Conservation (phyloP, 2,797 vertebrate genomes). For the Rhyacichthys aspro region DNA sequence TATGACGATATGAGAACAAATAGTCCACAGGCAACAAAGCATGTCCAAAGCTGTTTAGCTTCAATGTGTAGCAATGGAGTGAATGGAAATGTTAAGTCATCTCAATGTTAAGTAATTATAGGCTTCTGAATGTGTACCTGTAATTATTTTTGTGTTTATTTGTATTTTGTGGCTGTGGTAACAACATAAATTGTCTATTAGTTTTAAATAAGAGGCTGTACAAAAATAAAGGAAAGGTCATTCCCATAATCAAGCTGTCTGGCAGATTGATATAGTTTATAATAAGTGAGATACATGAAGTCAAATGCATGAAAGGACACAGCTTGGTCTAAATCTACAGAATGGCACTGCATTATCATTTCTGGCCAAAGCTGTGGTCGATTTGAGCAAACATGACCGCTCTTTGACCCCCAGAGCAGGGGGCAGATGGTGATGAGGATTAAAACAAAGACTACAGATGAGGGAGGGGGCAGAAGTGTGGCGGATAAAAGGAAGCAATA, state of each 20-base stretch:
- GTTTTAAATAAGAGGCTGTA: no score
- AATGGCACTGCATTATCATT: slow-evolving; percentile 18
- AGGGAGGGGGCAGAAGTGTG: slow-evolving; percentile 6
- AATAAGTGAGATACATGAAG: not conserved
- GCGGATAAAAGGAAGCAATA: slow-evolving; percentile 38
- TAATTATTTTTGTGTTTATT: not conserved
- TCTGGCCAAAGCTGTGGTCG: slow-evolving; percentile 32
- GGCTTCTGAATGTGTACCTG: not conserved
- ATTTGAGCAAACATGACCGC: slow-evolving; percentile 63
- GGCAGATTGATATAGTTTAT: no score
- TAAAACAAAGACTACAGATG: slow-evolving; percentile 44
- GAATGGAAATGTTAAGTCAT: slow-evolving; percentile 9
- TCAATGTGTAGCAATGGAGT: not conserved
- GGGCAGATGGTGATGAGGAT: slow-evolving; percentile 70
- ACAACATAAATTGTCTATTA: no score
- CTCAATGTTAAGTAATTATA: not conserved
- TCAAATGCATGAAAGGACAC: slow-evolving; percentile 3
- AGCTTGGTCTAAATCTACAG: slow-evolving; percentile 28
- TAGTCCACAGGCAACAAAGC: slow-evolving; percentile 4
- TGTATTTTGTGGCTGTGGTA: not conserved
- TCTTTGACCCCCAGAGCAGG: slow-evolving; percentile 55
- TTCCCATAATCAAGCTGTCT: slow-evolving; percentile 10
- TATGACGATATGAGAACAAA: not conserved
- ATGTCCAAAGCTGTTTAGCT: slow-evolving; percentile 9
- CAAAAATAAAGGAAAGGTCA: slow-evolving; percentile 5